Base-by-base conservation (phyloP, 2,113 vertebrate species). In the Phoxinus phoxinus region DNA sequence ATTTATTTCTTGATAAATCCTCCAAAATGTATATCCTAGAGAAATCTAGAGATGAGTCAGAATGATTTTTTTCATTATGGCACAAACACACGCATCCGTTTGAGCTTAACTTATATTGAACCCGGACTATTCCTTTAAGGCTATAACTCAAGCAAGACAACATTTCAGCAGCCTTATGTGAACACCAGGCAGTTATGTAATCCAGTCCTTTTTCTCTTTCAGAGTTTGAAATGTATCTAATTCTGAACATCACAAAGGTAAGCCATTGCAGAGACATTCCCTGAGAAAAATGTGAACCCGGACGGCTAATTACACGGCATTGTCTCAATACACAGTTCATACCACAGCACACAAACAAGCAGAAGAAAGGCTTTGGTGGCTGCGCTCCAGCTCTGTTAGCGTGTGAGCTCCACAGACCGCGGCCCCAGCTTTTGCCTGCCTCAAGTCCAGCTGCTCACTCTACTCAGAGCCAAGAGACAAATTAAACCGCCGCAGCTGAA, bases 381-480 rank as follows among this genome's bases (percentile, higher is more conserved):
- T 44, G 58, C 17, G 59, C 63, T 84, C 76, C 86, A 82, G 84
- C 32, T 67, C 81, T 67, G 84, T 61, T 67, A 85, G 75, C 44
- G 48, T 48, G 32, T 59, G 59, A 65, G 71, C 84, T 83, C 32
- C 41, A 37, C 73, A 83, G 59, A 81, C 74, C 71, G 30, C 19
- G 37, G 37, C 65, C 61, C 75, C 72, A 61, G 74, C 46, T 71
- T 58, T 59, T 27, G 75, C 27, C 85, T 56, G 85, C 76, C 32
- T 48, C 85, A 75, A 65, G 46, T 76, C 82, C 75, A 86, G 81
- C 85, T 88, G 75, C 76, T 85, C 71, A 15, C 46, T 74, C 59
- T 35, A n/a, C 71, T 85, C 35, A 23, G 61, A 86, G 75, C 84
- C 84, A 86, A 80, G 35, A 82, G 32, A 74, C 82, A 72, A 80